Base-by-base conservation (phyloP, 2,888 invertebrate species). In the Cerceris rybyensis region DNA sequence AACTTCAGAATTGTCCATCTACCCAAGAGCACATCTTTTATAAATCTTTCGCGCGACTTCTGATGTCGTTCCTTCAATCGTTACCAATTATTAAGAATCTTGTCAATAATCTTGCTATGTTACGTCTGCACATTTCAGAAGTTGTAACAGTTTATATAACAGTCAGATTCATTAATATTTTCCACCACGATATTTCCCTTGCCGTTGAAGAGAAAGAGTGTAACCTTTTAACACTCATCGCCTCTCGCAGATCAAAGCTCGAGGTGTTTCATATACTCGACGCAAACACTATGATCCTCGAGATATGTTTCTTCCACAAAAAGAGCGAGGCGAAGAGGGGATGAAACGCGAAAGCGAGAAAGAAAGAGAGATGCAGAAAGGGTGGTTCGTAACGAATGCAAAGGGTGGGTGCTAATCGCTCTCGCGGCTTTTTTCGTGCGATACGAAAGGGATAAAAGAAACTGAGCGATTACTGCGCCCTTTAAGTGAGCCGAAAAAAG, bases 241-340 rank as follows among this genome's bases (percentile, higher is more conserved):
- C 64, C 66, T 71, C 57, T 64, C 69, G 65, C 49, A 58, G 68
- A 79, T 80, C 80, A 78, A 80, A 80, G 80, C 78, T 42, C 59
- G 52, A 78, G 75, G 68, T 75, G 65, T 78, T 75, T 75, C 74
- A 63, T 67, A 59, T 61, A 49, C 17, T 54, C 13, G 8, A 55
- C 54, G 41, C 65, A 77, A 49, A 58, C 67, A 70, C 28, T 16
- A 59, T 54, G 55, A 75, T 70, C 60, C 74, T 59, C 52, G 66
- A 43, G n/a, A 14, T 71, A 52, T 52, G 58, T 55, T 60, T 46
- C 64, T 50, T 67, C 67, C 28, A 28, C 28, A 28, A 28, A 28
- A 28, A 28, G 28, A 28, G 2, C 28, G 28, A 4, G 28, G 4
- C 28, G 28, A 28, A 28, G 28, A 28, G 28, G 28, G 28, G 28